These are phyloP conservation scores for Australoheros scitulus DNA, from an alignment of 2,113 vertebrate species.

Conservation along the genomic window DNA sequence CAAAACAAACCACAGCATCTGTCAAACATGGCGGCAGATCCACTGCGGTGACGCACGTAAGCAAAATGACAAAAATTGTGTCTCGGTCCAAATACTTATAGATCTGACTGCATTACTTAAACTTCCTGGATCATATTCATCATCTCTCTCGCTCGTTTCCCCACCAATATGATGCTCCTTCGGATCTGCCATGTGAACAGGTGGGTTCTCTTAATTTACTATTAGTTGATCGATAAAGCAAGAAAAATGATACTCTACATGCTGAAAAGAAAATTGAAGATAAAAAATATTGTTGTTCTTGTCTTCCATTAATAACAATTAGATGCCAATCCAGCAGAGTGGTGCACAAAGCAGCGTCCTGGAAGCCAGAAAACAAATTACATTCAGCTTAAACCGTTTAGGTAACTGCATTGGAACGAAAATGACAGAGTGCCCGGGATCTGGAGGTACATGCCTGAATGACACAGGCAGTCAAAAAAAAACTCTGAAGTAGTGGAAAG, in stretches of 20 bases:
- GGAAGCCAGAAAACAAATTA: background rate
- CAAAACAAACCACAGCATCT: background rate
- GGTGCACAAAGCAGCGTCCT: background rate
- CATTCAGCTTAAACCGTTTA: background rate
- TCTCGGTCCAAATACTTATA: background rate
- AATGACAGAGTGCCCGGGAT: constrained; percentile 13
- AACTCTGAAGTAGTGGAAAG: background rate
- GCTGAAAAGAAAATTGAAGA: constrained; percentile 6
- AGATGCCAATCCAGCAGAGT: constrained; percentile 12
- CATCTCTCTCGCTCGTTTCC: background rate
- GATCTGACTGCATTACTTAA: background rate
- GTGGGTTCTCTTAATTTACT: background rate
- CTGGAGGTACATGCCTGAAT: background rate
- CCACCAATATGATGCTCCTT: background rate
- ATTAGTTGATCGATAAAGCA: background rate
- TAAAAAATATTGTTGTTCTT: constrained; percentile 16
- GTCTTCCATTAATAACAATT: constrained; percentile 30
- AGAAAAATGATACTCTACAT: background rate
- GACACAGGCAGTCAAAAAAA: background rate
- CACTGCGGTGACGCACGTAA: background rate
- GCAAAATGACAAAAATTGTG: background rate
- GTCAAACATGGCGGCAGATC: background rate
- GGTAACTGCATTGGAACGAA: background rate
- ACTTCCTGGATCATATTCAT: background rate
- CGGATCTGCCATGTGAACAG: background rate